phyloP scores from a whole-genome alignment of 2,797 vertebrate species.

The Cygnus olor region DNA sequence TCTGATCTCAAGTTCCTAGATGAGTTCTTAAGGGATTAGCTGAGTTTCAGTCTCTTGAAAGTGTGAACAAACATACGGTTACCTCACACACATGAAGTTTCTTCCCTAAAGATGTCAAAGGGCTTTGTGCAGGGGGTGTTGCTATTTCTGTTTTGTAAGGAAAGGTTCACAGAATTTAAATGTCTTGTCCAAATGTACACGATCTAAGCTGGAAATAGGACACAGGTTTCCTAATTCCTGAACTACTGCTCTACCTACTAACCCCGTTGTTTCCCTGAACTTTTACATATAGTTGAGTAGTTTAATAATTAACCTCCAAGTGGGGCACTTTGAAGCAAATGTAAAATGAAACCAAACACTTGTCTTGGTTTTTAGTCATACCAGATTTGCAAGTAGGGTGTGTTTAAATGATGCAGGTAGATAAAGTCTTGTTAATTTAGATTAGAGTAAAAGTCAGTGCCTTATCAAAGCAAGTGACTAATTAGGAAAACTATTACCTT shows the following conservation, averaged over 20 bases:
- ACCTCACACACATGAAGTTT: conserved; percentile 18
- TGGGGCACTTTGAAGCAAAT: conserved; percentile 65
- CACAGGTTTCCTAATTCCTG: background rate
- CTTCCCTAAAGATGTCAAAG: conserved; percentile 24
- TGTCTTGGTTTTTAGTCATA: conserved; percentile 73
- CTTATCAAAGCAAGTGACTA: conserved; percentile 70
- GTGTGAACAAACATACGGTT: conserved; percentile 25
- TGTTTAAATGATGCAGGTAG: conserved; percentile 67
- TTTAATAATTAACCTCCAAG: conserved; percentile 70
- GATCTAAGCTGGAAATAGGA: background rate
- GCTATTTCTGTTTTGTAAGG: conserved; percentile 4
- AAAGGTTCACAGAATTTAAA: background rate
- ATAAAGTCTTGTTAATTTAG: conserved; percentile 76
- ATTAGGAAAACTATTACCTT: conserved; percentile 70
- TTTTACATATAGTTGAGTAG: conserved; percentile 38
- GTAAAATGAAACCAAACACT: conserved; percentile 73
- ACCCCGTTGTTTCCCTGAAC: conserved; percentile 43
- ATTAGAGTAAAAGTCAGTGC: conserved; percentile 67
- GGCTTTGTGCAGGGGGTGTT: conserved; percentile 5
- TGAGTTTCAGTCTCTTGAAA: conserved; percentile 49
- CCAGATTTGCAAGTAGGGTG: conserved; percentile 72
- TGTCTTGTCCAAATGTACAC: background rate
- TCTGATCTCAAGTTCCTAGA: conserved; percentile 7
- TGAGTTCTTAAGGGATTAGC: conserved; percentile 53
- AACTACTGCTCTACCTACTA: conserved; percentile 26